Evolutionary conservation across 2,797 vertebrate genomes (phyloP).

Genomic region (Picus viridis): DNA sequence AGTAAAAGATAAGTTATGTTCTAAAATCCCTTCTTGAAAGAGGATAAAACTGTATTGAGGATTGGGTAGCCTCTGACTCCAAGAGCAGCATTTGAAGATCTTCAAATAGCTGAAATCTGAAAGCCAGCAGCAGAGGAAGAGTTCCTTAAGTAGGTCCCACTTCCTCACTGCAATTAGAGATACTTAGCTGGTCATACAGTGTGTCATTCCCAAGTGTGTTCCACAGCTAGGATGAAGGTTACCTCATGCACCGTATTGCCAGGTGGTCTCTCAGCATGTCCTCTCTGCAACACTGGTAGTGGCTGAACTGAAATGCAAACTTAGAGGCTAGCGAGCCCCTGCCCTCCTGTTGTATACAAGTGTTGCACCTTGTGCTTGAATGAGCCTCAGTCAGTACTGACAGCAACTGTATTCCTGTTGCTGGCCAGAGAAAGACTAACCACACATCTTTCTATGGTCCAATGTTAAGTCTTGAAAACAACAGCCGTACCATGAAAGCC

Average conservation of each 20-base stretch:
- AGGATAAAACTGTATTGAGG: background rate
- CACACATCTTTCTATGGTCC: background rate
- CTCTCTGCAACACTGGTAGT: background rate
- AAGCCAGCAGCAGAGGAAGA: fast-evolving
- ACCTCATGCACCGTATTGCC: background rate
- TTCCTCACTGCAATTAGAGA: background rate
- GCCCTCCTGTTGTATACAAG: background rate
- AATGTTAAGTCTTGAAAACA: background rate
- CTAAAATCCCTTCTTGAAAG: background rate
- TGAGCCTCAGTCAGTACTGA: background rate
- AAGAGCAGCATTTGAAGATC: background rate
- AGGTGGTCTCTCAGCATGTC: fast-evolving
- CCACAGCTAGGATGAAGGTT: background rate
- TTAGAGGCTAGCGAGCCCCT: background rate
- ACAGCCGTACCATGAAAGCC: background rate
- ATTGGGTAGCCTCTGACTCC: background rate
- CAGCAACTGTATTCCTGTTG: background rate
- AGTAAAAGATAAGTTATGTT: background rate
- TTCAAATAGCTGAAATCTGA: background rate
- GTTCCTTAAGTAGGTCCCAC: background rate
- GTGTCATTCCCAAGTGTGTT: background rate
- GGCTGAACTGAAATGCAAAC: background rate
- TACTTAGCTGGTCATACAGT: background rate
- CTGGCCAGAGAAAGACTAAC: background rate
- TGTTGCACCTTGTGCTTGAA: background rate